Evolutionary conservation across 35 echinoderm and acorn worm species (phyloP).

Genomic region (Ptychodera flava): DNA sequence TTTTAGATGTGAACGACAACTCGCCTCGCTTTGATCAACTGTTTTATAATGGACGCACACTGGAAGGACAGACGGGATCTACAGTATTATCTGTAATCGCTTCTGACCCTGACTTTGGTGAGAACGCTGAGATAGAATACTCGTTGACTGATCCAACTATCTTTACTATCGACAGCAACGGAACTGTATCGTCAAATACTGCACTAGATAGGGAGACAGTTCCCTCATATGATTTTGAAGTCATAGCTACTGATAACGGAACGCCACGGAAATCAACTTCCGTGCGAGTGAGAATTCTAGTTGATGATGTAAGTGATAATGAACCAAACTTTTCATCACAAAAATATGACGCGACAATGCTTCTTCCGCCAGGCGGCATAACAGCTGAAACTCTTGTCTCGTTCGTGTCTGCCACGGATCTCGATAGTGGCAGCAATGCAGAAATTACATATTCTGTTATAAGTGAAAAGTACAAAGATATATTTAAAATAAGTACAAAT

Average conservation of each 20-base stretch:
- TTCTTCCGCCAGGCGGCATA: background rate
- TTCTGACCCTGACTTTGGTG: slow-evolving; percentile 68
- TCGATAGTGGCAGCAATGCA: background rate
- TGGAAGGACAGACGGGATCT: slow-evolving; percentile 58
- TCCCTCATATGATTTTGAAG: slow-evolving; percentile 50
- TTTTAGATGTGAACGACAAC: slow-evolving; percentile 95
- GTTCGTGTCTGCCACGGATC: background rate
- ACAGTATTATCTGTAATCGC: slow-evolving; percentile 67
- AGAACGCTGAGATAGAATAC: slow-evolving; percentile 42
- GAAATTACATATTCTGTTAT: background rate
- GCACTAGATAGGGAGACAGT: slow-evolving; percentile 61
- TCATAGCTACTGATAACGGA: slow-evolving; percentile 74
- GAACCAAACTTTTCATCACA: slow-evolving; percentile 18
- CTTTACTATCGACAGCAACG: slow-evolving; percentile 17
- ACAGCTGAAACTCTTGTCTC: background rate
- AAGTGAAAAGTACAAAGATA: background rate
- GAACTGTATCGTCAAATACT: slow-evolving; percentile 36
- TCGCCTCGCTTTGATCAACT: slow-evolving; percentile 50
- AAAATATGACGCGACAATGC: background rate
- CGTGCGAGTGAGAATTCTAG: slow-evolving; percentile 52
- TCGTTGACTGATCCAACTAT: slow-evolving; percentile 30
- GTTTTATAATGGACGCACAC: slow-evolving; percentile 36
- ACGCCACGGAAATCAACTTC: slow-evolving; percentile 49
- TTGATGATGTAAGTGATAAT: slow-evolving; percentile 86
- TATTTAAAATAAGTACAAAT: background rate